These are phyloP conservation scores for Okamejei kenojei DNA, from an alignment of 2,797 vertebrate species.

Conservation along the genomic window DNA sequence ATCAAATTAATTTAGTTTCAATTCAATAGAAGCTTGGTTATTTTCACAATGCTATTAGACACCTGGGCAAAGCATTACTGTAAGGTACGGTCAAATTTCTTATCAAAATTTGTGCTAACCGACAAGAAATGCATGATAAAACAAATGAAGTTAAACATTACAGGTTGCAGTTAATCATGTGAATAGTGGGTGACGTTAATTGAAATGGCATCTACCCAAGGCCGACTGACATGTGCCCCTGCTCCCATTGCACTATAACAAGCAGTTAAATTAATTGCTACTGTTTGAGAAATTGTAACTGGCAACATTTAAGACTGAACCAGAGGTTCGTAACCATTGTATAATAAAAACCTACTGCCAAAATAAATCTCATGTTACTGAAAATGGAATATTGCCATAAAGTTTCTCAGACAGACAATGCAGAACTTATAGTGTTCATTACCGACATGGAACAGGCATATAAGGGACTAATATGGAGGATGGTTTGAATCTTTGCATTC, in stretches of 20 bases:
- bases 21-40: background rate
- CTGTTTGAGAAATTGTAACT: constrained; percentile 7
- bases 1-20: background rate
- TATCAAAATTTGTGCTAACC: background rate
- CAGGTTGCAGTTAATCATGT: background rate
- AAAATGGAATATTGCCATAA: background rate
- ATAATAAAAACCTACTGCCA: no score
- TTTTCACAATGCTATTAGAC: background rate
- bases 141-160: background rate
- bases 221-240: background rate
- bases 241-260: background rate
- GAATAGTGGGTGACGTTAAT: constrained; percentile 6
- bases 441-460: no score
- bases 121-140: background rate
- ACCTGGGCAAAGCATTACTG: background rate
- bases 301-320: background rate
- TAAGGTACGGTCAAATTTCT: background rate
- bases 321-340: background rate
- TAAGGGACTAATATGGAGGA: background rate
- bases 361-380: background rate
- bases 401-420: background rate
- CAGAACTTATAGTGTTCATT: background rate
- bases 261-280: constrained; percentile 12
- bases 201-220: constrained; percentile 21
- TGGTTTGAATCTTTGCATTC: background rate